Evolutionary conservation across 2,797 vertebrate genomes (phyloP), one percentile per base, ranked within the genome.

Genomic region (Malurus splendens): DNA sequence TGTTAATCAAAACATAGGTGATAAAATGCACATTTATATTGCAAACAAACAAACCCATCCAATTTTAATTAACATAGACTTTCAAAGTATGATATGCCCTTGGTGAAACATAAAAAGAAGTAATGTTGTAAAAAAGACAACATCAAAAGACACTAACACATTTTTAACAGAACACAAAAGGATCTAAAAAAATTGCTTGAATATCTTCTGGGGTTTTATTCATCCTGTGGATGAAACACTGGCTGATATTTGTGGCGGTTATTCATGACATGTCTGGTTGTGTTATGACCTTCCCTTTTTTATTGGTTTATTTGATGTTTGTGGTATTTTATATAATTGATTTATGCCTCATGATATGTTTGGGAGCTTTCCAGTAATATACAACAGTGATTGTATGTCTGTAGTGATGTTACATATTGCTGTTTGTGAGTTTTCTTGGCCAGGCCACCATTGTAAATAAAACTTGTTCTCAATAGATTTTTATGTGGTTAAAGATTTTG

Each of bases 261-360:
- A 95, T 96, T 96, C 95, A 96, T 95, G 94, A 90, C 87, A 94
- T 96, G 94, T 96, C 96, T 96, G 90, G 89, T 92, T 93, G 86
- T 92, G 94, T 95, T 96, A 96, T 90, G 95, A 96, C 93, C 94
- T 95, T 95, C 95, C 92, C 90, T 93, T 90, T 96, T 95, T 96
- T 95, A 96, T 96, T 97, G 95, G 94, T 87, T 95, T 96, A 95
- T 94, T 94, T 95, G 90, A 96, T 95, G 95, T 92, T 96, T 92
- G 90, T 94, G 91, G 91, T 96, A 97, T 96, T 96, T 93, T 94
- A 96, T 96, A 96, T 95, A 96, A 97, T 97, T 96, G 96, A 97
- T 96, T 96, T 96, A 95, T 93, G 90, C 71, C 93, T 87, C 66
- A 81, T 45, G 51, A 91, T 94, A 80, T 95, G 70, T 96, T 96